phyloP scores from a whole-genome alignment of 2,888 invertebrate genomes.

The Exephanes ischioxanthus region DNA sequence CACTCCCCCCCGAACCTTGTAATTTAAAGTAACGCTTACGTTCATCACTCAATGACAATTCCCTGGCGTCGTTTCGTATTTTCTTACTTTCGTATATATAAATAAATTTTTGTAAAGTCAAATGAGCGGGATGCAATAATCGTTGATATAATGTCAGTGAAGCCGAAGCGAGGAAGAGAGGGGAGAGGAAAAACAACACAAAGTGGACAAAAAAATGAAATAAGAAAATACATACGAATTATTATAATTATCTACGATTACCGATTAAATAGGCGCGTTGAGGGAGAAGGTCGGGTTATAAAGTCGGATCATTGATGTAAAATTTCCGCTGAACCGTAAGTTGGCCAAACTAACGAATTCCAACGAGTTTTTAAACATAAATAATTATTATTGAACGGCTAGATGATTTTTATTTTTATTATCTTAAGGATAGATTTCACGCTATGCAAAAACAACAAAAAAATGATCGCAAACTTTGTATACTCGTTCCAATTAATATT shows the following conservation, averaged over 20 bases:
- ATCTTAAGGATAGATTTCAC: conserved; percentile 72
- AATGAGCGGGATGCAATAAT: conserved; percentile 77
- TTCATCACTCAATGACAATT: conserved; percentile 81
- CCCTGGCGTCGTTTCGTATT: conserved; percentile 84
- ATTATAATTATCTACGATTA: conserved; percentile 72
- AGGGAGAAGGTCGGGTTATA: conserved; percentile 33
- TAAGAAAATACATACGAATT: conserved; percentile 75
- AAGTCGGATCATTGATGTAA: conserved; percentile 68
- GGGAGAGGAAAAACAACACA: conserved; percentile 49
- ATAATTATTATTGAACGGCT: conserved; percentile 69
- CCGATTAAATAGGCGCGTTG: conserved; percentile 24
- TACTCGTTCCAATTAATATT: conserved; percentile 51
- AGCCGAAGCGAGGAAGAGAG: conserved; percentile 44
- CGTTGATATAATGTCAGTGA: conserved; percentile 80
- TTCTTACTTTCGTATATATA: conserved; percentile 84
- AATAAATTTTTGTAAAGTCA: conserved; percentile 82
- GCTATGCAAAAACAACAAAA: conserved; percentile 10
- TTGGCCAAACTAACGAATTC: conserved; percentile 82
- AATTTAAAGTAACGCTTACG: conserved; percentile 81
- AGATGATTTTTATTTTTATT: conserved; percentile 70
- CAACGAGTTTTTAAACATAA: conserved; percentile 77
- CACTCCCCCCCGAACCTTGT: conserved; percentile 71
- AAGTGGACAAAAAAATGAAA: conserved; percentile 43
- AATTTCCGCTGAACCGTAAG: conserved; percentile 80
- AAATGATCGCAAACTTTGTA: conserved; percentile 5